Conservation (phyloP, 53 echinoderm and acorn worm genomes). For the Luidia sarsii region DNA sequence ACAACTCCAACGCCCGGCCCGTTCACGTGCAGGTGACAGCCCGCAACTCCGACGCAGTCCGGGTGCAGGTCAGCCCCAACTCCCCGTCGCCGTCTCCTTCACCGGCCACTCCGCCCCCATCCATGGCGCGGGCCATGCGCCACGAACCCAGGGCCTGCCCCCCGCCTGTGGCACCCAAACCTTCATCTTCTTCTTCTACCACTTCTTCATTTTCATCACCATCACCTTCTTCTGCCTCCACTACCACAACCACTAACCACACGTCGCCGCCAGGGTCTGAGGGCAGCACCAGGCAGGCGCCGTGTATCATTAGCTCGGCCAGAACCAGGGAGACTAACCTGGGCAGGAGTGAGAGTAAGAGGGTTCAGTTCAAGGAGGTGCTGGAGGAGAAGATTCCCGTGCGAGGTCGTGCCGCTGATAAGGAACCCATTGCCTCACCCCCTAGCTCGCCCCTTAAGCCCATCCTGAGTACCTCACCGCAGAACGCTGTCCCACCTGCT, state of each 20-base stretch:
- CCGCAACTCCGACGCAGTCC: slow-evolving; percentile 28
- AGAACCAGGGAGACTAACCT: slow-evolving; percentile 73
- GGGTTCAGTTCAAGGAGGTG: slow-evolving; percentile 87
- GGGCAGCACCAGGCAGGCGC: slow-evolving; percentile 35
- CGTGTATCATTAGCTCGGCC: slow-evolving; percentile 57
- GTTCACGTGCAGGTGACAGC: slow-evolving; percentile 49
- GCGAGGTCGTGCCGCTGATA: slow-evolving; percentile 41
- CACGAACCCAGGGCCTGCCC: slow-evolving; percentile 53
- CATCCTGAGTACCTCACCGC: slow-evolving; percentile 42
- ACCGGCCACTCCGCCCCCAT: slow-evolving; percentile 14
- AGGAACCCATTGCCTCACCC: slow-evolving; percentile 40
- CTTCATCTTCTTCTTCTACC: slow-evolving; percentile 7
- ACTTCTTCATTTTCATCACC: slow-evolving; percentile 26
- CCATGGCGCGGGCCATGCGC: slow-evolving; percentile 27
- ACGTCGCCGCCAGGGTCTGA: slow-evolving; percentile 32
- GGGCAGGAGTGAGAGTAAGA: slow-evolving; percentile 67
- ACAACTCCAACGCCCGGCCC: slow-evolving; percentile 61
- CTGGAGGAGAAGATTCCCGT: slow-evolving; percentile 74
- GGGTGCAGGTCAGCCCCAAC: slow-evolving; percentile 43
- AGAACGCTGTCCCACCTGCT: slow-evolving; percentile 37
- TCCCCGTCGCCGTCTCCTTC: slow-evolving; percentile 21
- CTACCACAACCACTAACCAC: slow-evolving; percentile 36
- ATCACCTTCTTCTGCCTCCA: slow-evolving; percentile 3
- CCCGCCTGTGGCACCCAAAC: slow-evolving; percentile 60
- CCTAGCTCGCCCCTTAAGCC: slow-evolving; percentile 49